Base-by-base conservation (phyloP, 2,113 vertebrate species). In the Pontoporia blainvillei region DNA sequence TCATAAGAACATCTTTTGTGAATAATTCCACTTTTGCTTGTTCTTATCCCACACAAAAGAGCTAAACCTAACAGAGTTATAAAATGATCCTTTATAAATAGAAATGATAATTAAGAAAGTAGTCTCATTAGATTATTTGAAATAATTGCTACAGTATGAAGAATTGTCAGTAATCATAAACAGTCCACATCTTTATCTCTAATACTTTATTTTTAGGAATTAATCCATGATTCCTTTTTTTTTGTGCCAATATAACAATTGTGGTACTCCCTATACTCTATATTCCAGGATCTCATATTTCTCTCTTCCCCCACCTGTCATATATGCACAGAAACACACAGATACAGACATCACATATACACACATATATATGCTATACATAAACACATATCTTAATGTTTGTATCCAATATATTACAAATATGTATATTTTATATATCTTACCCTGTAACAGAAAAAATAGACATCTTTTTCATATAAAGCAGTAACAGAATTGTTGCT, bases 1-100 rank as follows among this genome's bases (percentile, higher is more conserved):
- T 57, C 46, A 91, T 39, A 88, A 73, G 44, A 29, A 13, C 92
- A 97, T 86, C 6, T 36, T 25, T 72, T 82, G 5, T 44, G 94
- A 97, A 97, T 75, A 49, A 76, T 81, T 39, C 85, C 86, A 62
- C 15, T 31, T 41, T 73, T 57, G 21, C n/a, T 91, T 93, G 54
- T 25, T n/a, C 64, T 31, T n/a, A 61, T 10, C 18, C 91, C 66
- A 94, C 46, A 52, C 64, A 92, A 96, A 94, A 85, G 2, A 46
- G 39, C 13, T 62, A 78, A 84, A 5, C 3, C 57, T 61, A 64
- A 84, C 20, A 79, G 4, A 88, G n/a, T 0, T 46, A 95, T 9
- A 94, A 97, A 75, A 0, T 64, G 89, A 34, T 46, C 84, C 17
- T 0, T 29, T 94, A 54, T 71, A 91, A 97, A 97, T 7, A 92